Conservation (phyloP, 2,113 vertebrate genomes). For the Silurus glanis region DNA sequence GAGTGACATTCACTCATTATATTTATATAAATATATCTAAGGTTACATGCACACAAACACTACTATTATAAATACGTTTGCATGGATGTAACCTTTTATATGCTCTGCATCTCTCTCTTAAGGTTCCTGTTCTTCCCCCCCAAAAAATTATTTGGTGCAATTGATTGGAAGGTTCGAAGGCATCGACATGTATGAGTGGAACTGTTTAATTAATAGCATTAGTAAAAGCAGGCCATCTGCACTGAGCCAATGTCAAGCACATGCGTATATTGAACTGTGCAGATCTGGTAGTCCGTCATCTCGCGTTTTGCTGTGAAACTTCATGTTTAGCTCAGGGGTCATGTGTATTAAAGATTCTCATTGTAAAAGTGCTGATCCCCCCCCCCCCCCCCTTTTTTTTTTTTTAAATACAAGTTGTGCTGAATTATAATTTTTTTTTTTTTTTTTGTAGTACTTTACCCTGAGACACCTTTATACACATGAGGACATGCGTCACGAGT, state of each 20-base stretch:
- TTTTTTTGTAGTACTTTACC: constrained; percentile 14
- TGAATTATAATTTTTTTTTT: not conserved
- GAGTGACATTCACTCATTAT: constrained; percentile 78
- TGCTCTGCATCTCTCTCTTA: constrained; percentile 35
- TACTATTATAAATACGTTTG: not conserved
- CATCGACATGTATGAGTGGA: constrained; percentile 61
- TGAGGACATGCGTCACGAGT: constrained; percentile 5
- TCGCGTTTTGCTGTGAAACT: constrained; percentile 57
- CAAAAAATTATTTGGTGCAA: constrained; percentile 59
- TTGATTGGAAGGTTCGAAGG: constrained; percentile 62
- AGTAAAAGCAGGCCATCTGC: constrained; percentile 44
- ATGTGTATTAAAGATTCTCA: constrained; percentile 36
- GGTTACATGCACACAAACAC: constrained; percentile 8
- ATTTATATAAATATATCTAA: constrained; percentile 15
- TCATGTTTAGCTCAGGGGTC: constrained; percentile 59
- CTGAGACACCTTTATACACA: constrained; percentile 4
- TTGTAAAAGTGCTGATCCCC: constrained; percentile 8
- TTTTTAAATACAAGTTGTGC: not conserved
- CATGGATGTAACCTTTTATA: constrained; percentile 24
- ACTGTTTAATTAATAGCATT: constrained; percentile 19
- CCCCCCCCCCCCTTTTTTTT: too few relatives aligned
- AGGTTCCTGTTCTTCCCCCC: constrained; percentile 53
- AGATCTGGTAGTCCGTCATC: constrained; percentile 36
- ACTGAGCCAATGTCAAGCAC: constrained; percentile 63
- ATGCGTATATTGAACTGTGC: constrained; percentile 53